These are phyloP conservation scores for Clivina fossor DNA, from an alignment of 2,888 invertebrate species.

Conservation along the genomic window DNA sequence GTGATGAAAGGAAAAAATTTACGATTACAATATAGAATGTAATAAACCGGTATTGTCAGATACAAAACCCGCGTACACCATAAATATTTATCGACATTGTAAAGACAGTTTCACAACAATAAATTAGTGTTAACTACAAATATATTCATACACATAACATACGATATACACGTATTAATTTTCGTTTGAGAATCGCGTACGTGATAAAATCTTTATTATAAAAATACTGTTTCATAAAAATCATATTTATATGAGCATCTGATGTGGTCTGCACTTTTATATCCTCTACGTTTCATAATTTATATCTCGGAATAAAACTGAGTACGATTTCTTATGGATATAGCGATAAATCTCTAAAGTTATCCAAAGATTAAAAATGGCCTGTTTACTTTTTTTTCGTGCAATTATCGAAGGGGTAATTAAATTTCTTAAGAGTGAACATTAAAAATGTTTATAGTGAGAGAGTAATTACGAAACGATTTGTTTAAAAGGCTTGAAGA, in stretches of 20 bases:
- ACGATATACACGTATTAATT: slow-evolving; percentile 33
- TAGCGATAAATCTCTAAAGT: too few species aligned
- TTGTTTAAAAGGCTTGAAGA: too few species aligned
- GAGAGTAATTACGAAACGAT: slow-evolving; percentile 28
- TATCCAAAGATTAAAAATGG: too few species aligned
- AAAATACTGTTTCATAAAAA: slow-evolving; percentile 21
- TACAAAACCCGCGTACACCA: slow-evolving; percentile 1
- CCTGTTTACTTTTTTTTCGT: slow-evolving; percentile 15
- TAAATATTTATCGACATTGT: slow-evolving; percentile 29
- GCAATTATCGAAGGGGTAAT: slow-evolving; percentile 21
- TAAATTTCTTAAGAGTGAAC: slow-evolving; percentile 22
- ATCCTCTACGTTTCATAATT: too few species aligned
- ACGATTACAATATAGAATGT: neutral
- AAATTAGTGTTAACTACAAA: slow-evolving; percentile 33
- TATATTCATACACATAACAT: slow-evolving; percentile 33
- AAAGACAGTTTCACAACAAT: slow-evolving; percentile 31
- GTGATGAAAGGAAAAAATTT: too few species aligned
- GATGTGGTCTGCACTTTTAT: too few species aligned
- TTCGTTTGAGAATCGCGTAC: slow-evolving; percentile 30
- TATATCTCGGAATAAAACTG: too few species aligned
- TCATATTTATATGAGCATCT: slow-evolving; percentile 14
- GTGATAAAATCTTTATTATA: slow-evolving; percentile 33
- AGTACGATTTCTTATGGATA: too few species aligned
- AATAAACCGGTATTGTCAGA: slow-evolving; percentile 13
- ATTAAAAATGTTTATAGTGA: slow-evolving; percentile 30